Conservation (phyloP, 64 coral and sea anemone genomes). For the Cladopsammia gracilis region DNA sequence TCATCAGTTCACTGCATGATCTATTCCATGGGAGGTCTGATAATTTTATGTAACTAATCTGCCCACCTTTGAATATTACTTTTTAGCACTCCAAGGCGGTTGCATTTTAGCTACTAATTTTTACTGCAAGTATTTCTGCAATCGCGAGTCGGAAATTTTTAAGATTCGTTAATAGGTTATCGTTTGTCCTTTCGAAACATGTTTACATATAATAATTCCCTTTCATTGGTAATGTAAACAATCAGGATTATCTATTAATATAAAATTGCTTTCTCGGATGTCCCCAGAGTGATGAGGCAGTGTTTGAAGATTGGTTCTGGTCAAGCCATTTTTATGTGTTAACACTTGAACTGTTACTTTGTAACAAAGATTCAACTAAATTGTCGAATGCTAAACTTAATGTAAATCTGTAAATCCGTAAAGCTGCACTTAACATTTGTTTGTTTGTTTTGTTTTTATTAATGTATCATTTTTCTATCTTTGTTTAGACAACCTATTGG, state of each 20-base stretch:
- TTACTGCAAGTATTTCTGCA: background rate
- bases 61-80: background rate
- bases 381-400: background rate
- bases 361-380: background rate
- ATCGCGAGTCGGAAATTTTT: background rate
- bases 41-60: background rate
- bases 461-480: constrained; percentile 10
- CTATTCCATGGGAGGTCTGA: constrained; percentile 29
- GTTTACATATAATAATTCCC: constrained; percentile 11
- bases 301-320: too few species aligned
- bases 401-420: constrained; percentile 6
- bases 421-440: constrained; percentile 27
- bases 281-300: too few species aligned
- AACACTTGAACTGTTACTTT: background rate
- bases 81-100: too few species aligned
- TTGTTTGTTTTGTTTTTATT: constrained; percentile 19
- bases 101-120: background rate
- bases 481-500: constrained; percentile 52
- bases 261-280: background rate
- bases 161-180: constrained; percentile 16
- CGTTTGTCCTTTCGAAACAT: constrained; percentile 6
- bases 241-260: background rate
- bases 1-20: constrained; percentile 9
- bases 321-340: background rate
- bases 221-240: constrained; percentile 28